Percentiles rank a stretch among this genome's conserved stretches.
phyloP scores from a whole-genome alignment of 2,888 invertebrate genomes.

The Cephus nigrinus region DNA sequence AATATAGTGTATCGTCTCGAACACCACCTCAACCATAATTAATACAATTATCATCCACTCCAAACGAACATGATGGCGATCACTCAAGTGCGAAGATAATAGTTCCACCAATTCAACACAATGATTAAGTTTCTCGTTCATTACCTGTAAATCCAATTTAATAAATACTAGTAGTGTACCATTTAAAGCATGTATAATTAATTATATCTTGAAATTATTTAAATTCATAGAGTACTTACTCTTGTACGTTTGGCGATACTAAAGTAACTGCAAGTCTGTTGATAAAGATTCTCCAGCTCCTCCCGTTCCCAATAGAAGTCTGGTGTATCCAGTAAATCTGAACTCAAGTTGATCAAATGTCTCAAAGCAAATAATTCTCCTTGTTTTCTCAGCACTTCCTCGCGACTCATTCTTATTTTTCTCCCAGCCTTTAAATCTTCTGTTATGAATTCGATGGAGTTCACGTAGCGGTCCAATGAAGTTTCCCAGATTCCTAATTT shows the following conservation, averaged over 20 bases:
- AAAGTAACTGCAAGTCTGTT: constrained; percentile 85
- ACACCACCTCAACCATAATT: constrained; percentile 94
- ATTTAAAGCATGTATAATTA: background rate
- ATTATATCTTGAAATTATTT: background rate
- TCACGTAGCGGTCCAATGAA: constrained; percentile 83
- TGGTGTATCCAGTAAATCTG: constrained; percentile 93
- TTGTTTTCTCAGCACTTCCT: constrained; percentile 80
- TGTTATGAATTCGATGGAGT: constrained; percentile 84
- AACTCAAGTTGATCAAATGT: constrained; percentile 91
- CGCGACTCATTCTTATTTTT: constrained; percentile 76
- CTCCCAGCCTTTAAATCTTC: constrained; percentile 82
- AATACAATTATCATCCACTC: constrained; percentile 98
- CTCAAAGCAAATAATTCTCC: constrained; percentile 91
- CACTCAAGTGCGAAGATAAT: constrained; percentile 89
- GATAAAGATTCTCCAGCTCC: constrained; percentile 85
- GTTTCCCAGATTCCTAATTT: constrained; percentile 96
- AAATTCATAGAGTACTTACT: constrained; percentile 66
- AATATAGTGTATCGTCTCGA: constrained; percentile 82
- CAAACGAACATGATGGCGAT: constrained; percentile 90
- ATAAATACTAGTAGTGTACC: background rate
- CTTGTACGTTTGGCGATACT: constrained; percentile 85
- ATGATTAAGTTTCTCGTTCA: constrained; percentile 95
- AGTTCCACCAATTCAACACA: constrained; percentile 93
- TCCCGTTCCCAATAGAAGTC: constrained; percentile 99
- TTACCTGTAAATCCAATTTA: constrained; percentile 73